Percentiles rank a stretch among this genome's conserved stretches.
These are phyloP conservation scores for Plectropomus leopardus DNA, from an alignment of 2,113 vertebrate species.

Conservation along the genomic window DNA sequence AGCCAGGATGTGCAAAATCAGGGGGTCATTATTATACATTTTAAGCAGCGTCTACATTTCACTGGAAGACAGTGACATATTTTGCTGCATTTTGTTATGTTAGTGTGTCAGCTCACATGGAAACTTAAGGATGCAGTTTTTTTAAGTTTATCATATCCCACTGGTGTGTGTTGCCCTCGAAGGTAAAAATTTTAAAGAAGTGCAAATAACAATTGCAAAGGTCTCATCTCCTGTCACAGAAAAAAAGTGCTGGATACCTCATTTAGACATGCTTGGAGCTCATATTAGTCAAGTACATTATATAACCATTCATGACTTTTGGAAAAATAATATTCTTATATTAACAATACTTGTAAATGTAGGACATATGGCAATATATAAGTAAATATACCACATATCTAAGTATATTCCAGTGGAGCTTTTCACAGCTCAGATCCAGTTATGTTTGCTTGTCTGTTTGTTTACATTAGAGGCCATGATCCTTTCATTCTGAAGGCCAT, in stretches of 20 bases:
- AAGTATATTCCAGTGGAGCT: conserved; percentile 81
- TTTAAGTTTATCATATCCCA: background rate
- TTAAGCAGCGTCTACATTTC: background rate
- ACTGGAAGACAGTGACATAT: background rate
- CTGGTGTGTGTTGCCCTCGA: conserved; percentile 24
- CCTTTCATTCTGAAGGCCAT: conserved; percentile 75
- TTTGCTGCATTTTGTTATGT: background rate
- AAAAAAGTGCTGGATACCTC: conserved; percentile 15
- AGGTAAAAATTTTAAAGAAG: conserved; percentile 62
- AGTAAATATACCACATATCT: conserved; percentile 79
- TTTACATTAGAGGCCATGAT: background rate
- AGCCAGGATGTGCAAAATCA: background rate
- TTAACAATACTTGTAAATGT: conserved; percentile 76
- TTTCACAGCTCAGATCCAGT: conserved; percentile 75
- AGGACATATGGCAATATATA: conserved; percentile 71
- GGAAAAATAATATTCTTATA: conserved; percentile 78
- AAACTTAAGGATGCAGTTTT: background rate
- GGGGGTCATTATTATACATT: background rate
- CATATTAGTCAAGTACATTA: conserved; percentile 65
- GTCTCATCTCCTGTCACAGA: conserved; percentile 42
- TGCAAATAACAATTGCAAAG: conserved; percentile 70
- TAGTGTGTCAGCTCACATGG: background rate
- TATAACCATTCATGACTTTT: conserved; percentile 56
- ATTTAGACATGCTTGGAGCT: conserved; percentile 36
- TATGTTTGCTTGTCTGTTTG: conserved; percentile 36